A percentile compares a stretch with the other conserved stretches of the same genome.
Evolutionary conservation across 2,113 vertebrate species (phyloP).

Genomic region (Phocoena phocoena): DNA sequence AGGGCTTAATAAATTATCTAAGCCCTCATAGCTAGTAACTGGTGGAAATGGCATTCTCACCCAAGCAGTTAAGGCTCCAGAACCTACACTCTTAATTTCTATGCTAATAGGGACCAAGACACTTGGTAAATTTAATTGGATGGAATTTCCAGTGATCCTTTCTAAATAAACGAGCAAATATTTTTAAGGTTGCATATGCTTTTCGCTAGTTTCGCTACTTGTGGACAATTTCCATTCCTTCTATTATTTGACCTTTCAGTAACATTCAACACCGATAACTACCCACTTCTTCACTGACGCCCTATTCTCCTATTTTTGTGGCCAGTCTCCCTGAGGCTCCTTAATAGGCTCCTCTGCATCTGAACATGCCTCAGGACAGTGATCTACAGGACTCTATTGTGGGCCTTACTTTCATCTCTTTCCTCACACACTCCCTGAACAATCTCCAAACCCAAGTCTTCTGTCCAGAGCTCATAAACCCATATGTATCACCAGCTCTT

Average conservation of each 20-base stretch:
- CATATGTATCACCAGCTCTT: neutral
- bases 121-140: neutral
- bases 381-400: neutral
- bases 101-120: neutral
- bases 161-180: neutral
- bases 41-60: neutral
- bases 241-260: neutral
- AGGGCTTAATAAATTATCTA: too few species aligned
- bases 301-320: neutral
- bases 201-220: neutral
- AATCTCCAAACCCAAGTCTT: neutral
- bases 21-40: neutral
- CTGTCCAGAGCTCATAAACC: neutral
- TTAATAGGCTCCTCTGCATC: neutral
- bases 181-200: neutral
- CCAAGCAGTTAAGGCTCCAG: neutral
- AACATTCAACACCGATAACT: neutral
- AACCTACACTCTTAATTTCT: neutral
- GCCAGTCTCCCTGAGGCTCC: neutral
- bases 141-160: neutral
- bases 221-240: neutral
- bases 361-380: neutral
- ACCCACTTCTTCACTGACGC: neutral
- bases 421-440: neutral
- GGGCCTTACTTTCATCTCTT: neutral